These are phyloP conservation scores for Onychomys arenicola DNA, from an alignment of 2,797 vertebrate genomes.

Conservation along the genomic window DNA sequence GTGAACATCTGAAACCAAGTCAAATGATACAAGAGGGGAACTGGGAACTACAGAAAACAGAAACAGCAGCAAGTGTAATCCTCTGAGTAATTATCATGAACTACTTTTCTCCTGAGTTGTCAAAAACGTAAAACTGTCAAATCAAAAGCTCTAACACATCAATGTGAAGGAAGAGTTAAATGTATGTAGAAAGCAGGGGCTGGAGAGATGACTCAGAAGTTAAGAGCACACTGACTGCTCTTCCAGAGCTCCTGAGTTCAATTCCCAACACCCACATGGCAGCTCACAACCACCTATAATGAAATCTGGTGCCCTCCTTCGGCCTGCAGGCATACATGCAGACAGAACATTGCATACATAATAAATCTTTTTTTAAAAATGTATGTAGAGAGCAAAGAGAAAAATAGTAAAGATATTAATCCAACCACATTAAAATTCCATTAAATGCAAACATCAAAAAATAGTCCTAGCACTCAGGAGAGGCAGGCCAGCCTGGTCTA, in stretches of 20 bases:
- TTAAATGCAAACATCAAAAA: too few species aligned
- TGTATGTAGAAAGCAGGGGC: neutral
- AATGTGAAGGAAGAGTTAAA: neutral
- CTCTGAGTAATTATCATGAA: neutral
- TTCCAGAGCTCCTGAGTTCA: too few species aligned
- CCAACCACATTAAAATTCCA: slow-evolving; percentile 1
- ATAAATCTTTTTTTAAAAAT: neutral
- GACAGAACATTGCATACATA: too few species aligned
- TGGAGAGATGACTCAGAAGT: too few species aligned
- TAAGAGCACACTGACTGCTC: too few species aligned
- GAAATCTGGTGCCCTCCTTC: too few species aligned
- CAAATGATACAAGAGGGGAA: neutral
- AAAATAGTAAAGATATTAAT: neutral
- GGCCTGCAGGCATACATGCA: too few species aligned
- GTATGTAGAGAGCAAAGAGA: neutral
- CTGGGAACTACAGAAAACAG: neutral
- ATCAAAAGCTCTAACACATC: neutral
- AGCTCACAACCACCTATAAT: too few species aligned
- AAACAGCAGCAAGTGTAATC: neutral
- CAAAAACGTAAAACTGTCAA: slow-evolving; percentile 22
- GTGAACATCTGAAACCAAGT: neutral
- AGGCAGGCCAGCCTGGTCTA: neutral
- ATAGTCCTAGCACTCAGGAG: neutral
- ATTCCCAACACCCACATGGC: too few species aligned
- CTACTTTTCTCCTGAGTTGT: neutral